Evolutionary conservation across 35 echinoderm and acorn worm genomes (phyloP).

Genomic region (Strongylocentrotus purpuratus): DNA sequence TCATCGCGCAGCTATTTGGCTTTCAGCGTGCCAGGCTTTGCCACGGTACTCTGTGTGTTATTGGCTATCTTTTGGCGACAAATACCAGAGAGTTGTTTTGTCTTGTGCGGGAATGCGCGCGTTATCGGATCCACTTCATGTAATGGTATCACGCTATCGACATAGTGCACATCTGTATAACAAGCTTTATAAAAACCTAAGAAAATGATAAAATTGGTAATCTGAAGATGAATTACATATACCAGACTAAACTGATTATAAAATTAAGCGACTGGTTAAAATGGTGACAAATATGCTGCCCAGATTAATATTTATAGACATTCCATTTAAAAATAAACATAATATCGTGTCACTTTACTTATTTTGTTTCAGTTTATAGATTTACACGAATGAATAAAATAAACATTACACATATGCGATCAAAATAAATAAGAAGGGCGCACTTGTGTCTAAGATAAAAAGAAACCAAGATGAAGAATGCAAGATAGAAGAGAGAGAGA

Average conservation of each 20-base stretch:
- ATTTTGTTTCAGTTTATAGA: background rate
- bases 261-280: background rate
- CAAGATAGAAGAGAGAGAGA: too few relatives aligned
- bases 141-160: background rate
- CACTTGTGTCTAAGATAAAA: too few relatives aligned
- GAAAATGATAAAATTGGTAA: background rate
- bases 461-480: too few relatives aligned
- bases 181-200: background rate
- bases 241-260: background rate
- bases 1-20: background rate
- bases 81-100: background rate
- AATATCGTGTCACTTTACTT: background rate
- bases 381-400: too few relatives aligned
- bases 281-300: background rate
- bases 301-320: background rate
- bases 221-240: background rate
- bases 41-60: background rate
- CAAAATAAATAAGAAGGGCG: too few relatives aligned
- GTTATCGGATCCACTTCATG: background rate
- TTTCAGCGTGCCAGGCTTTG: background rate
- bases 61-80: slow-evolving; percentile 1
- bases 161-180: background rate
- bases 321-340: background rate
- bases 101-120: background rate
- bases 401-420: too few relatives aligned